phyloP scores from a whole-genome alignment of 2,888 invertebrate species.

The Pheosia gnoma region DNA sequence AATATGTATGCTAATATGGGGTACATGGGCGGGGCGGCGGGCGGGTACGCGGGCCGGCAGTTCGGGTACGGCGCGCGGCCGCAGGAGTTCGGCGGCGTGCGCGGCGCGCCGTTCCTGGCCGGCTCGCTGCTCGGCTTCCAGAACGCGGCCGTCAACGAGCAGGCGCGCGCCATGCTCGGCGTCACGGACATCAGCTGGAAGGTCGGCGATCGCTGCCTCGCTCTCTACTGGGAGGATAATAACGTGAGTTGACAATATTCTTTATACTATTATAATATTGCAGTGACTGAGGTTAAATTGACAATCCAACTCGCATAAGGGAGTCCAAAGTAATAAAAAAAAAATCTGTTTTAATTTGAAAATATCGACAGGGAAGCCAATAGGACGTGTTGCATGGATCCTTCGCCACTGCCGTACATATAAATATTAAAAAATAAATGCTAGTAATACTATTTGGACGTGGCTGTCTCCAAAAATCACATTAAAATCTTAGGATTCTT shows the following conservation, averaged over 20 bases:
- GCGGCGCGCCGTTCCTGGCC: constrained; percentile 69
- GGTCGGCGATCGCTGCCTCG: constrained; percentile 92
- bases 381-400: no score
- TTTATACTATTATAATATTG: no score
- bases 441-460: no score
- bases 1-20: constrained; percentile 59
- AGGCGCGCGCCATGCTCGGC: constrained; percentile 81
- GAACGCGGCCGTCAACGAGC: constrained; percentile 80
- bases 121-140: constrained; percentile 79
- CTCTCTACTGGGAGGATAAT: constrained; percentile 97
- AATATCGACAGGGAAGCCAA: no score
- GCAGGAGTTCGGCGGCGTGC: constrained; percentile 56
- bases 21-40: constrained; percentile 47
- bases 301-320: no score
- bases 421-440: no score
- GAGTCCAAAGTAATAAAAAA: no score
- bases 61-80: constrained; percentile 58
- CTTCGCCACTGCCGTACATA: no score
- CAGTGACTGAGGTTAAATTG: no score
- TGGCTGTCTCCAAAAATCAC: no score
- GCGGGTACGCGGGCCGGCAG: constrained; percentile 51
- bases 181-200: constrained; percentile 87
- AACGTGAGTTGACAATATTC: constrained; percentile 81
- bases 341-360: no score
- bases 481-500: no score